Evolutionary conservation across 1,140 invertebrate species (phyloP), one percentile per base, ranked within the genome.

Genomic region (Chrysomallon squamiferum): DNA sequence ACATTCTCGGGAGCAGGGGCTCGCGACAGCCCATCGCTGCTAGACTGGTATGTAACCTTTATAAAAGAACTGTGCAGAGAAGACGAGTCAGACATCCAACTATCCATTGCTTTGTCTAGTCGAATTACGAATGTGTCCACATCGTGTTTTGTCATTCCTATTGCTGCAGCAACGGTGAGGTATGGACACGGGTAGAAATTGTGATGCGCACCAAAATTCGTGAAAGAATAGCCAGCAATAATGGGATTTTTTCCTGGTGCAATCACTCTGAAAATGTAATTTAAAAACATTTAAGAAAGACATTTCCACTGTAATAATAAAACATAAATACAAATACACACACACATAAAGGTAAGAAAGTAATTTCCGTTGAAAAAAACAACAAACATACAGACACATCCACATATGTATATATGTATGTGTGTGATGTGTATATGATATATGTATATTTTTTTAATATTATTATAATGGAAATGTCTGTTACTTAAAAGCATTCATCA

Each of bases 171-270:
- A 50, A 90, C 91, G 22, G 91, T 93, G 49, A 93, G 83, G 77
- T 93, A 93, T 22, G 89, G 86, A 60, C 85, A 83, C 30, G 88
- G 88, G 77, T 90, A 91, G 71, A 86, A 87, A 73, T 88, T 87
- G 66, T 87, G 87, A 80, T 92, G 91, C 27, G 90, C 88, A 50
- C 91, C 91, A 90, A 91, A 93, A 35, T 90, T 90, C 86, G 65
- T 63, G 73, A 88, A 86, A 38, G 50, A 73, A 59, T 75, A 66
- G 38, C 78, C 79, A 62, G 70, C 71, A 27, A 81, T 67, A 22
- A 52, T 50, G 50, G 56, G 63, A 11, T 66, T 65, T 54, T 73
- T 67, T 5, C 73, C 72, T 11, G 71, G 65, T 0, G 76, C 73
- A 27, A 86, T 71, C 45, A 86, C 85, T 71, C 85, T 86, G 66